A percentile compares a stretch with the other conserved stretches of the same genome.
phyloP scores from a whole-genome alignment of 2,888 invertebrate genomes.

The Apamea sordens region DNA sequence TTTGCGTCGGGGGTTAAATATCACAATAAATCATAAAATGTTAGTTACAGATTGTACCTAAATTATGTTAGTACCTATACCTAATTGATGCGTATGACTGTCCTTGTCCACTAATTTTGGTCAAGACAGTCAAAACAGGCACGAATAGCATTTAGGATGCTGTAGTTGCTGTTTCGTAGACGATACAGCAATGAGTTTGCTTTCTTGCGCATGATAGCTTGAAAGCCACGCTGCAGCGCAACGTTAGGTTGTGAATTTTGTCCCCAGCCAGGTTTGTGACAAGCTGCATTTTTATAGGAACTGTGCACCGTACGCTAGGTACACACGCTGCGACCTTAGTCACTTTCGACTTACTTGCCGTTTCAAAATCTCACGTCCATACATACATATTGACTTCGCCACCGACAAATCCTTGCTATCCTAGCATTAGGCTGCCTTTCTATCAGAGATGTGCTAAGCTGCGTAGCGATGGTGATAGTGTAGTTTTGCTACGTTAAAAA shows the following conservation, averaged over 20 bases:
- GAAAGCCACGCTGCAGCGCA: no score
- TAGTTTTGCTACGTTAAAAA: background rate
- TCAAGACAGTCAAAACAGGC: background rate
- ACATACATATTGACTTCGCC: no score
- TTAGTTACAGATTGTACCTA: background rate
- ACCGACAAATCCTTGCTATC: background rate
- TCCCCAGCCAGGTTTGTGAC: background rate
- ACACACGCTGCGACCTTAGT: background rate
- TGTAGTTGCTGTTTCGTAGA: background rate
- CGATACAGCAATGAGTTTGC: background rate
- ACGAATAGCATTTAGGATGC: background rate
- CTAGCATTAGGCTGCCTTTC: background rate
- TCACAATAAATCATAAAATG: background rate
- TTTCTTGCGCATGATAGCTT: background rate
- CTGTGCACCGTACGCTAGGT: background rate
- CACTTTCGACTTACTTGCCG: background rate
- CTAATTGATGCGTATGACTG: background rate
- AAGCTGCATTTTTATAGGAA: background rate
- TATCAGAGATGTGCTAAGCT: background rate
- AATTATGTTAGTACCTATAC: background rate
- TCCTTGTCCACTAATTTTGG: background rate
- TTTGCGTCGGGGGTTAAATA: background rate
- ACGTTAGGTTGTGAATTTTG: background rate
- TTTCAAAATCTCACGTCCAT: background rate
- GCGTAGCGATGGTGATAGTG: background rate